phyloP scores from a whole-genome alignment of 2,888 invertebrate genomes.

The Encarsia formosa region DNA sequence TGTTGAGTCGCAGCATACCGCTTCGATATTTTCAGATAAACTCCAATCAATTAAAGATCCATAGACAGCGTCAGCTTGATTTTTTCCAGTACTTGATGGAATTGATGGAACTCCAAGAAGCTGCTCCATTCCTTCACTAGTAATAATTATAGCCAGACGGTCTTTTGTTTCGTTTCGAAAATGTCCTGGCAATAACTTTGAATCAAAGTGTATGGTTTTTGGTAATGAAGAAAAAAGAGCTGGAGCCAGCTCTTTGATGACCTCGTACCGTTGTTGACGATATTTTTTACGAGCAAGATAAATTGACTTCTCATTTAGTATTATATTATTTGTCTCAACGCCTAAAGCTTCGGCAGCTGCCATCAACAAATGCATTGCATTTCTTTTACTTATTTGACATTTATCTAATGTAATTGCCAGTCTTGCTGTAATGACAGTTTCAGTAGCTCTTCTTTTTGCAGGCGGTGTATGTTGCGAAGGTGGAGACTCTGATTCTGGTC shows the following conservation, averaged over 20 bases:
- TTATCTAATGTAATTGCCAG: neutral
- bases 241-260: too few species aligned
- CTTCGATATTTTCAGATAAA: conserved; percentile 28
- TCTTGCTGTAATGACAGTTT: neutral
- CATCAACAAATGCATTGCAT: too few species aligned
- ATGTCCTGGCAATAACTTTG: conserved; percentile 32
- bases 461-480: neutral
- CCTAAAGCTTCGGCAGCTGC: neutral
- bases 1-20: conserved; percentile 35
- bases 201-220: conserved; percentile 33
- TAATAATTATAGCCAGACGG: conserved; percentile 32
- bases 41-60: conserved; percentile 30
- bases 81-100: conserved; percentile 26
- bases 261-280: neutral
- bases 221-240: conserved; percentile 15
- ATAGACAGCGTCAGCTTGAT: conserved; percentile 25
- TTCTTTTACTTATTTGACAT: neutral
- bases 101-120: conserved; percentile 31
- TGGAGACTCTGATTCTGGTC: neutral
- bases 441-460: neutral
- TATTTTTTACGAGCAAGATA: neutral
- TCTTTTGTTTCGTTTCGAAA: conserved; percentile 28
- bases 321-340: neutral
- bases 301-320: neutral
- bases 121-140: conserved; percentile 29